Evolutionary conservation across 2,797 vertebrate genomes (phyloP).

Genomic region (Mionectes olivaceus): DNA sequence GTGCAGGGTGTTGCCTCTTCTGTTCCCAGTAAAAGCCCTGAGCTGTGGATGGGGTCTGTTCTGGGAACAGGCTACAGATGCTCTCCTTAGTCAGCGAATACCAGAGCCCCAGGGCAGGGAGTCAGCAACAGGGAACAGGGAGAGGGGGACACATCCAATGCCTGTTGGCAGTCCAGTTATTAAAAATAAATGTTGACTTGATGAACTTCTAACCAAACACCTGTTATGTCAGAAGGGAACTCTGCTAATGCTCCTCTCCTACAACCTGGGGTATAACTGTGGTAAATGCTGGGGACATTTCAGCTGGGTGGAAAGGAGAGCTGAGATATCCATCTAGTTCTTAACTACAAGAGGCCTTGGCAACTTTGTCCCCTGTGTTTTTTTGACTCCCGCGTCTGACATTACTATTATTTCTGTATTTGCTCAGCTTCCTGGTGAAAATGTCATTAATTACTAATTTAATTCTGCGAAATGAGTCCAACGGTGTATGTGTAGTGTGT

Average conservation of each 20-base stretch:
- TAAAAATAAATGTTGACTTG: neutral
- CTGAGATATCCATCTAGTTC: neutral
- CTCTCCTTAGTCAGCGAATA: neutral
- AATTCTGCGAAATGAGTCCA: neutral
- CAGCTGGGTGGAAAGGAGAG: neutral
- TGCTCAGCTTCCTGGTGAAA: neutral
- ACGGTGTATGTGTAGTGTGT: neutral
- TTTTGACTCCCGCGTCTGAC: neutral
- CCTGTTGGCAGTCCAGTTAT: neutral
- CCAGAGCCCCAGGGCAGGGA: neutral
- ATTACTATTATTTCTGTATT: neutral
- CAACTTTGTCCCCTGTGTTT: neutral
- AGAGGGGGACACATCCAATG: rapidly evolving
- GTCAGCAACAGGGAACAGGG: neutral
- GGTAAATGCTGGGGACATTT: neutral
- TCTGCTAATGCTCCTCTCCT: neutral
- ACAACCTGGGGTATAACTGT: neutral
- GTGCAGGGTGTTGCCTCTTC: neutral
- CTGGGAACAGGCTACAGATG: neutral
- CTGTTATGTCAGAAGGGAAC: neutral
- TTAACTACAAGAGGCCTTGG: neutral
- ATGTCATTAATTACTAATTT: neutral
- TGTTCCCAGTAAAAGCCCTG: neutral
- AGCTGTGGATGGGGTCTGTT: neutral
- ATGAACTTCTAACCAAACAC: neutral